Conservation (phyloP, 2,797 vertebrate genomes). For the Huso huso region DNA sequence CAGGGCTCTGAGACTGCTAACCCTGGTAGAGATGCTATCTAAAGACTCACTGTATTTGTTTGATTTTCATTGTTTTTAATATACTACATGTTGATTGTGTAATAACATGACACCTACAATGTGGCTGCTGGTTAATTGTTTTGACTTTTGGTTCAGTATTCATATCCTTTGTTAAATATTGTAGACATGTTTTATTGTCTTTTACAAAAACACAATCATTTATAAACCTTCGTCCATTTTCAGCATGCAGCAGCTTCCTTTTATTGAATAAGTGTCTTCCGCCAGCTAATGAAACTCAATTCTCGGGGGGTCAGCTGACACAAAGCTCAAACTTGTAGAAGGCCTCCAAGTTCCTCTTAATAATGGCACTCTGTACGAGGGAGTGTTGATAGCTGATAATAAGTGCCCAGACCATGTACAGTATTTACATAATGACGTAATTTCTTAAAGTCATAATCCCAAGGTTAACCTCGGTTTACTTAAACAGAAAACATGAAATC, state of each 20-base stretch:
- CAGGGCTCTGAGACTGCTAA: background rate
- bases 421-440: conserved; percentile 23
- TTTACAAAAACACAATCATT: conserved; percentile 7
- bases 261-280: conserved; percentile 18
- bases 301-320: conserved; percentile 20
- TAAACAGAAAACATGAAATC: conserved; percentile 11
- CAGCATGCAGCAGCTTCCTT: conserved; percentile 16
- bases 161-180: conserved; percentile 8
- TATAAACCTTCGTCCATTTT: conserved; percentile 18
- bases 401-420: conserved; percentile 21
- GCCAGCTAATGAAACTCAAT: conserved; percentile 18
- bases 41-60: too few species aligned
- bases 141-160: conserved; percentile 1
- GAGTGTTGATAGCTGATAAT: conserved; percentile 23
- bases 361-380: conserved; percentile 20
- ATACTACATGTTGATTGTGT: too few species aligned
- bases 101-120: too few species aligned
- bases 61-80: too few species aligned
- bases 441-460: conserved; percentile 17
- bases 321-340: conserved; percentile 23
- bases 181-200: background rate
- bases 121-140: too few species aligned
- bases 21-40: too few species aligned
- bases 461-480: conserved; percentile 15
- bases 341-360: conserved; percentile 19